phyloP scores from a whole-genome alignment of 2,797 vertebrate genomes.

The Macropodus opercularis region DNA sequence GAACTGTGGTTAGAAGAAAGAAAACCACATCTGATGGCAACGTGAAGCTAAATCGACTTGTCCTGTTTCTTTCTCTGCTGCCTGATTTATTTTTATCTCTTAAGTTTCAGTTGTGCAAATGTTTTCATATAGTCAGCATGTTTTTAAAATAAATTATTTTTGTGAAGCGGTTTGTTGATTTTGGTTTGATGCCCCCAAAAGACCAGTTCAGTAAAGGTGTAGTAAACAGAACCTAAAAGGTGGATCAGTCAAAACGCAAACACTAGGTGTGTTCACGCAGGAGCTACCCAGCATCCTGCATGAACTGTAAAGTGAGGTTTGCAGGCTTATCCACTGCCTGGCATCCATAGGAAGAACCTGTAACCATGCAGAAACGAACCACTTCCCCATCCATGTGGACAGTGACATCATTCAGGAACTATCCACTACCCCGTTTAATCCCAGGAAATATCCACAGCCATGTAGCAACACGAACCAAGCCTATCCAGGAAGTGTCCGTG shows the following conservation, averaged over 20 bases:
- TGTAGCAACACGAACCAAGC: background rate
- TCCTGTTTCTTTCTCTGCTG: background rate
- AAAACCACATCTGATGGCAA: constrained; percentile 7
- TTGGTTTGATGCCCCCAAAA: background rate
- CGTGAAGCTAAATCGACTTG: background rate
- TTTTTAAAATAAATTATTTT: background rate
- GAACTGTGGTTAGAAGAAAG: background rate
- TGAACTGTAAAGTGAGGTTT: background rate
- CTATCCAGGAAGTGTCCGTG: background rate
- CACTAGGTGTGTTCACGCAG: no score
- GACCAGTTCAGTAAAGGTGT: no score
- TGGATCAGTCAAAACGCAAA: background rate
- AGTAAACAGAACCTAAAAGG: background rate
- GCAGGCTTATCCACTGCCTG: background rate
- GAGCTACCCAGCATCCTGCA: background rate
- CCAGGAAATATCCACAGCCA: background rate
- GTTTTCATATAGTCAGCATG: background rate
- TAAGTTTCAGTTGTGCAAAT: background rate
- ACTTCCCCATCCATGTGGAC: no score
- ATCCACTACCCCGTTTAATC: background rate
- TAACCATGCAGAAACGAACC: background rate
- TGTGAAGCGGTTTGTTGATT: background rate
- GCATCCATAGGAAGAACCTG: no score
- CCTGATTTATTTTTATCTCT: no score
- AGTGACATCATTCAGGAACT: background rate